phyloP scores from a whole-genome alignment of 2,888 invertebrate species.

The Meiosimyza decipiens region DNA sequence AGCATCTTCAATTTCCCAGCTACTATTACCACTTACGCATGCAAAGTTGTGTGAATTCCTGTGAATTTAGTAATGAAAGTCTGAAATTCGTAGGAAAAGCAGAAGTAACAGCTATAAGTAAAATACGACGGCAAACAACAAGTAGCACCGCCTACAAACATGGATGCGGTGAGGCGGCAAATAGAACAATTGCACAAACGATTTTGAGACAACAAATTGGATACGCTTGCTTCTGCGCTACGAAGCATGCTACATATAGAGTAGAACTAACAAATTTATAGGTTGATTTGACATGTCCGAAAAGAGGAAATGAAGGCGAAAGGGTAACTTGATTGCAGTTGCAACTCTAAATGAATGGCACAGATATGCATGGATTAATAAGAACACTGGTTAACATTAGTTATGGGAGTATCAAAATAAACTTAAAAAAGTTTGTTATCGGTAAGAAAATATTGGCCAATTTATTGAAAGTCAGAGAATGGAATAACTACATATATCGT shows the following conservation, averaged over 20 bases:
- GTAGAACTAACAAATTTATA: not conserved
- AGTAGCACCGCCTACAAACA: slow-evolving; percentile 21
- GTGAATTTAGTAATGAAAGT: slow-evolving; percentile 4
- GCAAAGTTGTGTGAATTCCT: slow-evolving; percentile 29
- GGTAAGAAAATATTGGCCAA: too few relatives aligned
- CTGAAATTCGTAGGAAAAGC: slow-evolving; percentile 18
- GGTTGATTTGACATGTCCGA: too few relatives aligned
- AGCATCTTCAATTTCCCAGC: too few relatives aligned
- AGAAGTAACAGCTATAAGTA: not conserved
- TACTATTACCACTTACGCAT: too few relatives aligned
- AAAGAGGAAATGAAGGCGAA: not conserved
- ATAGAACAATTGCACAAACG: slow-evolving; percentile 30
- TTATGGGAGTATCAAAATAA: too few relatives aligned
- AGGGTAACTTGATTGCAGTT: not conserved
- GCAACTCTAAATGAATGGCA: not conserved
- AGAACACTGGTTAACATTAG: not conserved
- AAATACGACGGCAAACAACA: slow-evolving; percentile 17
- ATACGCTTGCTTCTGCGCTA: slow-evolving; percentile 14
- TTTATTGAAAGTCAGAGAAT: too few relatives aligned
- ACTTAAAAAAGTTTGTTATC: too few relatives aligned
- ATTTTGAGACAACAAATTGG: slow-evolving; percentile 17
- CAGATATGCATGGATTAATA: too few relatives aligned
- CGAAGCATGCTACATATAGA: not conserved
- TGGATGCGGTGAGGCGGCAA: slow-evolving; percentile 31
- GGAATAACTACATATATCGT: too few relatives aligned